Evolutionary conservation across 2,113 vertebrate genomes (phyloP).

Genomic region (Arothron firmamentum): DNA sequence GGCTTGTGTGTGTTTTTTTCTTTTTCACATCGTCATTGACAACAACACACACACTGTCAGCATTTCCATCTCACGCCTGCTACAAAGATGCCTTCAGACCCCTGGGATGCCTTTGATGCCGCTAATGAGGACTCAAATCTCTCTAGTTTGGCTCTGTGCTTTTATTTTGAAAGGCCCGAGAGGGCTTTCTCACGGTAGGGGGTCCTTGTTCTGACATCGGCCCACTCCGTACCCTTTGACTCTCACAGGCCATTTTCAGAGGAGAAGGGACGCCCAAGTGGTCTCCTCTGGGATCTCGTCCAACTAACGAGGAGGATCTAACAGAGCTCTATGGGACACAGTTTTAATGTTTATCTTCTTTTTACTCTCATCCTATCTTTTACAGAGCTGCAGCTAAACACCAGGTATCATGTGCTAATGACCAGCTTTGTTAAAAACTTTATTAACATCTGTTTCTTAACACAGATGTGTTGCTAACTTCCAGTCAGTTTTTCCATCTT

Average conservation of each 20-base stretch:
- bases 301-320: conserved; percentile 51
- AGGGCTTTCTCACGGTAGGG: conserved; percentile 63
- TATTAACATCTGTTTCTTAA: conserved; percentile 4
- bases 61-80: conserved; percentile 15
- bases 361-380: conserved; percentile 5
- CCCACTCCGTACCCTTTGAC: conserved; percentile 51
- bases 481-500: conserved; percentile 24
- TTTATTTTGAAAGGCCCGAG: conserved; percentile 47
- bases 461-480: conserved; percentile 20
- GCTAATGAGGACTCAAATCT: conserved; percentile 58
- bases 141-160: conserved; percentile 35
- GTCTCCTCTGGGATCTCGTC: conserved; percentile 53
- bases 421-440: conserved; percentile 2
- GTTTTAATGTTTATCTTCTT: conserved; percentile 7
- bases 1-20: conserved; percentile 5
- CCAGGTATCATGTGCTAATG: conserved; percentile 6
- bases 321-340: conserved; percentile 28
- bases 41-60: conserved; percentile 13
- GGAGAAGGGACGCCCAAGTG: conserved; percentile 33
- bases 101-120: conserved; percentile 53
- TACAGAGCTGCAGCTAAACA: conserved; percentile 8
- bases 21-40: conserved; percentile 17
- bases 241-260: conserved; percentile 46
- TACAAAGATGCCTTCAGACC: conserved; percentile 17
- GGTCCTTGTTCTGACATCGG: conserved; percentile 57